phyloP scores from a whole-genome alignment of 2,888 invertebrate species.

The Unio delphinus region DNA sequence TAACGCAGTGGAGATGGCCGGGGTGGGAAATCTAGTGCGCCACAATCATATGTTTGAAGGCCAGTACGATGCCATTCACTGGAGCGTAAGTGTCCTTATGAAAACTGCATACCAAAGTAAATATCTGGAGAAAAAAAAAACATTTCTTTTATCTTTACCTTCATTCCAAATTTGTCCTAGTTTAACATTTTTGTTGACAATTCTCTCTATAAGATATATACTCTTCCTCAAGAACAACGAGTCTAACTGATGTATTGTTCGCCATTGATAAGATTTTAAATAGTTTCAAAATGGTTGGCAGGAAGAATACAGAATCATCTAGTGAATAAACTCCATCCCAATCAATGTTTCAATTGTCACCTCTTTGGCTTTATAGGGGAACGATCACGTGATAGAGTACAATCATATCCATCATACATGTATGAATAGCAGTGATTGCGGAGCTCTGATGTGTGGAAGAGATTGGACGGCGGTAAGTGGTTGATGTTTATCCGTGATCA shows the following conservation, averaged over 20 bases:
- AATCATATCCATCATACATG: slow-evolving; percentile 48
- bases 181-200: no score
- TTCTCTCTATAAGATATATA: no score
- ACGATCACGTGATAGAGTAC: slow-evolving; percentile 49
- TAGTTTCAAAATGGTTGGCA: no score
- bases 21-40: slow-evolving; percentile 31
- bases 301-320: no score
- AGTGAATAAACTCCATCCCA: not conserved
- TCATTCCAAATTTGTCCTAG: no score
- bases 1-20: slow-evolving; percentile 20
- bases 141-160: no score
- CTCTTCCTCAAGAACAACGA: no score
- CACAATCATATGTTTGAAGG: slow-evolving; percentile 39
- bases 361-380: slow-evolving; percentile 31
- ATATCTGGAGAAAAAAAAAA: no score
- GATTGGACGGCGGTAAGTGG: slow-evolving; percentile 48
- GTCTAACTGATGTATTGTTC: no score
- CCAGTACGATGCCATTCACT: slow-evolving; percentile 36
- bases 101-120: not conserved
- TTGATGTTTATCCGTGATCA: not conserved
- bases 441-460: slow-evolving; percentile 43
- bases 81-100: slow-evolving; percentile 24
- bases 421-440: slow-evolving; percentile 49
- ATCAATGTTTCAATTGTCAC: not conserved
- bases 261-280: no score